Conservation (phyloP, 1,140 invertebrate species). For the Euglossa dilemma region DNA sequence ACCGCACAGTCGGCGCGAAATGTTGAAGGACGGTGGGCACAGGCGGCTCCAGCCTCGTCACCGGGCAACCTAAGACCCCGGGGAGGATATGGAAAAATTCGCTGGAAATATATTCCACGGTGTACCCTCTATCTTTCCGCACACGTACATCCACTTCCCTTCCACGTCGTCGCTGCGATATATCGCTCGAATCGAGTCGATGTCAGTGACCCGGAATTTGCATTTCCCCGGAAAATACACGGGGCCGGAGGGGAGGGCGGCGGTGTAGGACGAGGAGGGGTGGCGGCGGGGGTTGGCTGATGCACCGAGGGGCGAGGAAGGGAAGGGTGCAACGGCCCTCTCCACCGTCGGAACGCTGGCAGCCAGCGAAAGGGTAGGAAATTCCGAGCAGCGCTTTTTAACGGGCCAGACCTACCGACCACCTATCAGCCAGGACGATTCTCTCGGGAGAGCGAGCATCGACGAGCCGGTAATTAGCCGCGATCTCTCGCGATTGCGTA, state of each 20-base stretch:
- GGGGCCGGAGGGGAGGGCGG: background rate
- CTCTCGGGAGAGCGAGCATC: slow-evolving; percentile 50
- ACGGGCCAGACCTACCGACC: slow-evolving; percentile 13
- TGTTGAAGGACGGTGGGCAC: background rate
- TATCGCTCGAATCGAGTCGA: slow-evolving; percentile 65
- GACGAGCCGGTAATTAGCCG: slow-evolving; percentile 61
- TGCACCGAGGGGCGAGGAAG: background rate
- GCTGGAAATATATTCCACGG: slow-evolving; percentile 44
- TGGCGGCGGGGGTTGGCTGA: background rate
- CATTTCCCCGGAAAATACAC: slow-evolving; percentile 69
- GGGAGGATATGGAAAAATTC: slow-evolving; percentile 60
- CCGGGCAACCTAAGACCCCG: slow-evolving; percentile 24
- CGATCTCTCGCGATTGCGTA: slow-evolving; percentile 56
- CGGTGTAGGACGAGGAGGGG: background rate
- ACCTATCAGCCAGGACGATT: slow-evolving; percentile 40
- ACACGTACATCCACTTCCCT: slow-evolving; percentile 66
- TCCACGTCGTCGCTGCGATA: slow-evolving; percentile 62
- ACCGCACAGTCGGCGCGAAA: background rate
- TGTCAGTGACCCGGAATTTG: slow-evolving; percentile 70
- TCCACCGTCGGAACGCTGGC: background rate
- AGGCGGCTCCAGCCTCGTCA: background rate
- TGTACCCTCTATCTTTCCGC: slow-evolving; percentile 67
- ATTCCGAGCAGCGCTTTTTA: slow-evolving; percentile 55
- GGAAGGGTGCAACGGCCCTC: background rate
- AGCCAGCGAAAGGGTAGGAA: slow-evolving; percentile 29